These are phyloP conservation scores for Nymphalis urticae DNA, from an alignment of 2,888 invertebrate species.

Conservation along the genomic window DNA sequence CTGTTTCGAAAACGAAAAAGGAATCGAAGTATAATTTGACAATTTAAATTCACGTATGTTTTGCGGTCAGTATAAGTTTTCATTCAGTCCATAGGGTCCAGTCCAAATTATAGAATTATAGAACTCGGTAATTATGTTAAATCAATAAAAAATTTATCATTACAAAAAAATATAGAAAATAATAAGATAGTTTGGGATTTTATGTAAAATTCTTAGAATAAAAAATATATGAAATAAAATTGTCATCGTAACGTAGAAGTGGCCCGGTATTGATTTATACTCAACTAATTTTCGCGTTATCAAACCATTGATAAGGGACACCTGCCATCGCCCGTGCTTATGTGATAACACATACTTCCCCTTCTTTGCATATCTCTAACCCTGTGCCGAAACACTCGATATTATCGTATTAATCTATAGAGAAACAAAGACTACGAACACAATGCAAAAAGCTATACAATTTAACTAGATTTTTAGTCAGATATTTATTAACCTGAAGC, in stretches of 20 bases:
- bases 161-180: too few species aligned
- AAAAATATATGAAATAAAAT: neutral
- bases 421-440: slow-evolving; percentile 6
- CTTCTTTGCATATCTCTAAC: slow-evolving; percentile 58
- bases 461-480: too few species aligned
- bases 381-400: slow-evolving; percentile 49
- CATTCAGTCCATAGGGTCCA: too few species aligned
- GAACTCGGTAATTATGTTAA: too few species aligned
- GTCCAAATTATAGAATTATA: too few species aligned
- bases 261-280: slow-evolving; percentile 69
- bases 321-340: slow-evolving; percentile 60
- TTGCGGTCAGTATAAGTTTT: too few species aligned
- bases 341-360: slow-evolving; percentile 63
- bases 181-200: too few species aligned
- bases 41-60: too few species aligned
- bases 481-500: too few species aligned
- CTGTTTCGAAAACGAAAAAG: too few species aligned
- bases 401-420: slow-evolving; percentile 34
- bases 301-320: slow-evolving; percentile 65
- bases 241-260: slow-evolving; percentile 48
- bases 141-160: too few species aligned
- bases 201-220: neutral
- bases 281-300: slow-evolving; percentile 69
- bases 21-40: too few species aligned
- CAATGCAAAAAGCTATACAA: neutral